These are phyloP conservation scores for Steatornis caripensis DNA, from an alignment of 2,113 vertebrate species.

Conservation along the genomic window DNA sequence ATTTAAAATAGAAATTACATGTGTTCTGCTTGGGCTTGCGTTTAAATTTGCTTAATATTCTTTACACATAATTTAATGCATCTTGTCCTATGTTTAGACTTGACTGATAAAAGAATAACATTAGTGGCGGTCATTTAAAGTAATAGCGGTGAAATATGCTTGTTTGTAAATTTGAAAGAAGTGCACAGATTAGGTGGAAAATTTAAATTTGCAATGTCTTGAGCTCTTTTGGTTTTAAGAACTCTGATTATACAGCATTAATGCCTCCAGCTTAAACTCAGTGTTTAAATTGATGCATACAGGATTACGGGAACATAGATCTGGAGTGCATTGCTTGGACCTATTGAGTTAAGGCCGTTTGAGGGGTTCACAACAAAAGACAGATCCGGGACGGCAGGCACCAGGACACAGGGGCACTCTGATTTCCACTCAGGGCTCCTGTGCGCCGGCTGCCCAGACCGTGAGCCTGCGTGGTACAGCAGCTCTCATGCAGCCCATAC, in stretches of 20 bases:
- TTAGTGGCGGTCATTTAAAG: not conserved
- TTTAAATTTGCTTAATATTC: not conserved
- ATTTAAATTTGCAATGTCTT: not conserved
- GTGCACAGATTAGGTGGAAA: not conserved
- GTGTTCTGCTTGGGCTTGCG: not conserved
- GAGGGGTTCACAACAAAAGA: not conserved
- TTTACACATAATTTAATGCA: not conserved
- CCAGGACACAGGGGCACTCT: not conserved
- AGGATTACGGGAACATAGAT: not conserved
- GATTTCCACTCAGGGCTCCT: not conserved
- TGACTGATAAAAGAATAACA: not conserved
- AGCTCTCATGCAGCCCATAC: not conserved
- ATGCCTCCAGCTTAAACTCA: not conserved
- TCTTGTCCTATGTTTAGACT: not conserved
- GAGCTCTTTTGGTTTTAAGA: not conserved
- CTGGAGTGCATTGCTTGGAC: not conserved
- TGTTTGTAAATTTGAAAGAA: conserved; percentile 1
- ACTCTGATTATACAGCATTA: not conserved
- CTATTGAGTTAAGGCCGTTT: not conserved
- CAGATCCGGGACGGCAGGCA: not conserved
- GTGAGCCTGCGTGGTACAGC: fast-evolving
- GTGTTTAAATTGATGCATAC: not conserved
- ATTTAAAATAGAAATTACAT: not conserved
- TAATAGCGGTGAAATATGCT: not conserved
- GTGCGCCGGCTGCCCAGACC: not conserved